Conservation (phyloP, 2,888 invertebrate genomes). For the Tachina lurida region DNA sequence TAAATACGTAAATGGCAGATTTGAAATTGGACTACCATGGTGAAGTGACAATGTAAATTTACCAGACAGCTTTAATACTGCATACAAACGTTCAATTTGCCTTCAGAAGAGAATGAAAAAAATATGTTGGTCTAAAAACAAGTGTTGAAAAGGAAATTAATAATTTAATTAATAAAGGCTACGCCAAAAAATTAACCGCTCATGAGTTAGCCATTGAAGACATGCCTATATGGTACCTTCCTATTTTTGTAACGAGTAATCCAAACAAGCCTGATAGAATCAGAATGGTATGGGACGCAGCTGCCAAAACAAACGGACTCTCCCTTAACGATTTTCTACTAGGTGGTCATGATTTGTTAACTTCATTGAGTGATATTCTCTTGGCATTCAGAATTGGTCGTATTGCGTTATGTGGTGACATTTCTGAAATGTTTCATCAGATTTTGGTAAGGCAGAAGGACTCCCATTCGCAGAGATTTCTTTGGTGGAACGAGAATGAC, state of each 20-base stretch:
- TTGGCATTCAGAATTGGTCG: conserved; percentile 17
- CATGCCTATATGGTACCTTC: background rate
- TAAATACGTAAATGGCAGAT: background rate
- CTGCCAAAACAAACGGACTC: conserved; percentile 21
- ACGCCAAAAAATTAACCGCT: conserved; percentile 27
- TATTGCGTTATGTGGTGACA: conserved; percentile 55
- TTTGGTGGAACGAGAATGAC: conserved; percentile 62
- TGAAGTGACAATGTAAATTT: conserved; percentile 33
- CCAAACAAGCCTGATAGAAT: conserved; percentile 71
- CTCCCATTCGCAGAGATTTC: conserved; percentile 57
- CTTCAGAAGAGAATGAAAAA: conserved; percentile 28
- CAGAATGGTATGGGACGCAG: conserved; percentile 52
- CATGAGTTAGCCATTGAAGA: background rate
- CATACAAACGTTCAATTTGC: conserved; percentile 26
- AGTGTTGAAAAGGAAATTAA: conserved; percentile 30
- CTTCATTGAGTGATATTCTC: conserved; percentile 14
- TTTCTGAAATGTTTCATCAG: conserved; percentile 65
- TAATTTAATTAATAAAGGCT: conserved; percentile 9
- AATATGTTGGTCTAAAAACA: background rate
- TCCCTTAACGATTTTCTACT: conserved; percentile 41
- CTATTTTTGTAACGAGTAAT: conserved; percentile 43
- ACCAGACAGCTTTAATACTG: conserved; percentile 33
- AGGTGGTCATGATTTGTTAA: conserved; percentile 30
- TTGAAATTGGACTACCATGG: conserved; percentile 50
- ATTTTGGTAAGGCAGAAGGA: conserved; percentile 39